Evolutionary conservation across 1,140 invertebrate genomes (phyloP), one percentile per base, ranked within the genome.

Genomic region (Cydia splendana): DNA sequence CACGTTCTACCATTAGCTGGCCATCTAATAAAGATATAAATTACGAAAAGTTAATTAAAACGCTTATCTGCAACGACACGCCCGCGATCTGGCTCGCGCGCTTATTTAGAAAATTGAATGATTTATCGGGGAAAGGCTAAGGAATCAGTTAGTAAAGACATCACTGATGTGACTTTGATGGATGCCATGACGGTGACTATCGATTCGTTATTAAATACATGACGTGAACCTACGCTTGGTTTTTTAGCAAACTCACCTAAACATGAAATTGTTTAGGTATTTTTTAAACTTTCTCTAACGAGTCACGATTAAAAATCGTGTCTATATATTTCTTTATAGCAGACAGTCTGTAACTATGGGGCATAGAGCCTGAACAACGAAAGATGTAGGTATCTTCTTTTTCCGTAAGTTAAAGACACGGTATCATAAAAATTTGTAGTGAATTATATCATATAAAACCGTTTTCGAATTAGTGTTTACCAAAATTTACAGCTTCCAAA

Each of bases 21-120:
- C 81, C 84, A 77, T 86, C 82, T 88, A 91, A 90, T 92, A 88
- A 87, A 92, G 88, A 92, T 90, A 92, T 92, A 92, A 90, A 89
- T 90, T 87, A 90, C 86, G 80, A 88, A 89, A 90, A 91, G 81
- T 90, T 91, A 90, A 92, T 92, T 92, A 92, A 91, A 91, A 85
- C 84, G 82, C 81, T 90, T 90, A 90, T 89, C 89, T 86, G 69
- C 53, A 45, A 77, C 80, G 80, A 82, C 69, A 80, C 77, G 78
- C 77, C 76, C 80, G 76, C 69, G 79, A 80, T 80, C 75, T 74
- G 53, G 51, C 79, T 77, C 77, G 79, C 76, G 48, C 77, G 82
- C 65, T 82, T 80, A 78, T 81, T 82, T 79, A 84, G 82, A 82
- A 85, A 85, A 86, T 85, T 82, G 80, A 85, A 84, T 81, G 85